Evolutionary conservation across 2,888 invertebrate species (phyloP), one percentile per base, ranked within the genome.

Genomic region (Sialis lutaria): DNA sequence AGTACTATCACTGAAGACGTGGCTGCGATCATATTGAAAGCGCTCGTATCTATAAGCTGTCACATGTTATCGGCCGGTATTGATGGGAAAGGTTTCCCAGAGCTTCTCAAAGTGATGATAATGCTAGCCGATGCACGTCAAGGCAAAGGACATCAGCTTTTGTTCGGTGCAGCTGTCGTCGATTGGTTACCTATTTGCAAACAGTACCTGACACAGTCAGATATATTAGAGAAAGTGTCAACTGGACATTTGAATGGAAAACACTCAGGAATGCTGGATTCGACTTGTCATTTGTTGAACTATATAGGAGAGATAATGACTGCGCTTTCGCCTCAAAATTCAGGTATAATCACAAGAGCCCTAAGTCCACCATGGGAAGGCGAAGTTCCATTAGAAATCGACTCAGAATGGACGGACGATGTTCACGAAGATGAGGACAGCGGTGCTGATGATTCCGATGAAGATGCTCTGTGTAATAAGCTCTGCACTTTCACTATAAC

Each of bases 401-500:
- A 91, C 53, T 76, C 83, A 22, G 89, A 90, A 55, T 83, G 89
- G 71, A 79, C 82, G 8, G 93, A 93, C 50, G 93, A 93, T 55
- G 70, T 84, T 44, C 81, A 82, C 56, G 91, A 89, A 47, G 93
- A 92, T 48, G 93, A 93, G 35, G 93, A 95, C 54, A 91, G 92
- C 45, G 90, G 86, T 31, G 81, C 82, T 12, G 90, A 93, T 57
- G 93, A 95, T 64, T 89, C 89, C n/a, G 90, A 91, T 62, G 90
- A 91, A 62, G 90, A 91, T 62, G 85, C 85, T 2, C 70, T 91
- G 5, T 86, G 86, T 61, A 86, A 83, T 63, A 90, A 95, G 63
- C 70, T 97, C 9, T 97, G 97, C 66, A 96, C 96, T 0, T 97
- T 92, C 67, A 93, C 93, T 6, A 80, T 93, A 47, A 97, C 96